Percentiles rank a stretch among this genome's conserved stretches.
These are phyloP conservation scores for Heliornis fulica DNA, from an alignment of 2,113 vertebrate species.

Conservation along the genomic window DNA sequence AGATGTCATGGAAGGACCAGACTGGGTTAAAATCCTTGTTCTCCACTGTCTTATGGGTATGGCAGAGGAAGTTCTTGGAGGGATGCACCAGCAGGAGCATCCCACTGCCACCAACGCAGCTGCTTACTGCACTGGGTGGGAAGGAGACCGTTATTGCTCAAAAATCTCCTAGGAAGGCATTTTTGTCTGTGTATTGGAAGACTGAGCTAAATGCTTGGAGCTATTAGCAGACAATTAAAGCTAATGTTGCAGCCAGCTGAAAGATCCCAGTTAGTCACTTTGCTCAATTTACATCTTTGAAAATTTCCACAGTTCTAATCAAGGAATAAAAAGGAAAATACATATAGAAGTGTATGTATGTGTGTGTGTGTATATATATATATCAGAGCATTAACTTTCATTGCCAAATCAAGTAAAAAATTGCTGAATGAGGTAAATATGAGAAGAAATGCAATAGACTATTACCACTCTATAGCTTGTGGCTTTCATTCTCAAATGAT, in stretches of 20 bases:
- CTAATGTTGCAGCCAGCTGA: constrained; percentile 30
- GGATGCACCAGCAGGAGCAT: neutral
- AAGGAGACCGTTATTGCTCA: neutral
- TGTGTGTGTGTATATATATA: neutral
- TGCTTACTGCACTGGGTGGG: rapidly evolving
- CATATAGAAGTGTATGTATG: neutral
- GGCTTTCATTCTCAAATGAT: neutral
- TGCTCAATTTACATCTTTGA: neutral
- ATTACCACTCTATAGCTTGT: neutral
- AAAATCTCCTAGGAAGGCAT: neutral
- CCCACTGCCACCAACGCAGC: rapidly evolving
- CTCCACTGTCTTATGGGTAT: neutral
- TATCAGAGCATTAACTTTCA: constrained; percentile 52
- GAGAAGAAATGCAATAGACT: neutral
- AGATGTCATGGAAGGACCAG: neutral
- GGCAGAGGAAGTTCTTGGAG: neutral
- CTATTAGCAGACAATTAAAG: constrained; percentile 33
- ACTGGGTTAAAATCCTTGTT: neutral
- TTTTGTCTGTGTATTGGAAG: neutral
- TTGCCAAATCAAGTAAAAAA: constrained; percentile 4
- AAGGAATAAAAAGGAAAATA: neutral
- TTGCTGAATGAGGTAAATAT: constrained; percentile 22
- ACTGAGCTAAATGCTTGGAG: neutral
- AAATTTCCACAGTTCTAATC: constrained; percentile 10
- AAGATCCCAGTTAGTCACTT: neutral